Percentiles rank a stretch among this genome's conserved stretches.
phyloP scores from a whole-genome alignment of 2,888 invertebrate species.

The Nasonia oneida region DNA sequence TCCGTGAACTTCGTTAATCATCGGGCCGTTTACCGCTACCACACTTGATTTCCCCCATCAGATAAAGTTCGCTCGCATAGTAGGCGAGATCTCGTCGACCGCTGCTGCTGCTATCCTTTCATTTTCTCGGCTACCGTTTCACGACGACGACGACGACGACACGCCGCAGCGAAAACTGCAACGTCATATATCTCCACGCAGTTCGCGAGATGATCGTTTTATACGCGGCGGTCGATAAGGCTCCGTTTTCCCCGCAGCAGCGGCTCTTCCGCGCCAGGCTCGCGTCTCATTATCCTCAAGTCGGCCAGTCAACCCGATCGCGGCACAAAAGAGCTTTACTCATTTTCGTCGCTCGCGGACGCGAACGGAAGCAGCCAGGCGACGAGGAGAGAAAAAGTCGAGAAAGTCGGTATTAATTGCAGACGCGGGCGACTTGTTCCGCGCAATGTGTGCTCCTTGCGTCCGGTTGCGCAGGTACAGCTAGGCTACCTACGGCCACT shows the following conservation, averaged over 20 bases:
- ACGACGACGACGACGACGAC: background rate
- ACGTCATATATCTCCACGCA: background rate
- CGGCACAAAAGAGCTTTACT: background rate
- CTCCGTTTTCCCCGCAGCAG: background rate
- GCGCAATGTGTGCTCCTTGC: slow-evolving; percentile 63
- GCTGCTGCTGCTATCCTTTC: slow-evolving; percentile 10
- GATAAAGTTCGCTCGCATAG: background rate
- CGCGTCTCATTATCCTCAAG: background rate
- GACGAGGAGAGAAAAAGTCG: slow-evolving; percentile 62
- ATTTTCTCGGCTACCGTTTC: slow-evolving; percentile 40
- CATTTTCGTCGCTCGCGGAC: background rate
- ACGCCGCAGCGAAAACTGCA: slow-evolving; percentile 6
- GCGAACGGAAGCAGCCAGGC: slow-evolving; percentile 35
- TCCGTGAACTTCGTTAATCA: slow-evolving; percentile 32
- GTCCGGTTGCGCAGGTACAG: slow-evolving; percentile 64
- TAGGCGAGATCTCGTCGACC: slow-evolving; percentile 7
- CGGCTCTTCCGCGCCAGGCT: background rate
- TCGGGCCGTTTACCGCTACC: slow-evolving; percentile 35
- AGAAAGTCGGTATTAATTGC: slow-evolving; percentile 66
- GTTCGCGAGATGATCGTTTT: background rate
- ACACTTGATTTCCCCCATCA: slow-evolving; percentile 33
- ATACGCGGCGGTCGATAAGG: background rate
- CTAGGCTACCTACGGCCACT: slow-evolving; percentile 72
- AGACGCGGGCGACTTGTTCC: slow-evolving; percentile 47
- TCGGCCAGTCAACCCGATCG: background rate